Evolutionary conservation across 2,888 invertebrate genomes (phyloP).

Genomic region (Pomacea canaliculata): DNA sequence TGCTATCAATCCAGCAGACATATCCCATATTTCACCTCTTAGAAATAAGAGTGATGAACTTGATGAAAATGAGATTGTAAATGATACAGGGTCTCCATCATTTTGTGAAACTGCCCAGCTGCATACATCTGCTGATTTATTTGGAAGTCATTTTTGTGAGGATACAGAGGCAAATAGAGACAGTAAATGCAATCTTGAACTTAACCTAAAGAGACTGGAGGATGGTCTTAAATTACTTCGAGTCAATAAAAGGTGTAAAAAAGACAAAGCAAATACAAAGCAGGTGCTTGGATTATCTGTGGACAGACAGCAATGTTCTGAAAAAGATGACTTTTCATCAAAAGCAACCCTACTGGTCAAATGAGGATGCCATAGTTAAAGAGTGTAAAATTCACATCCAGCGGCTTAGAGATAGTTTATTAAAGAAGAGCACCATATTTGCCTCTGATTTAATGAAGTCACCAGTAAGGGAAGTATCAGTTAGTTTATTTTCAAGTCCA

Average conservation of each 20-base stretch:
- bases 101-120: background rate
- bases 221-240: slow-evolving; percentile 12
- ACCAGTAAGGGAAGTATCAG: slow-evolving; percentile 25
- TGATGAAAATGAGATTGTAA: background rate
- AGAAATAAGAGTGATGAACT: slow-evolving; percentile 7
- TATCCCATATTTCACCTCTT: slow-evolving; percentile 42
- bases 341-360: background rate
- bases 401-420: slow-evolving; percentile 37
- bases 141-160: background rate
- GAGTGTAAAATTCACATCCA: slow-evolving; percentile 30
- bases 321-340: too few species aligned
- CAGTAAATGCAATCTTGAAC: background rate
- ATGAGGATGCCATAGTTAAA: slow-evolving; percentile 10
- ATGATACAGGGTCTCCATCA: slow-evolving; percentile 1
- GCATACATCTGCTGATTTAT: background rate
- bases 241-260: background rate
- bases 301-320: background rate
- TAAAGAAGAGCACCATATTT: slow-evolving; percentile 11
- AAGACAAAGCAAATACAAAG: background rate
- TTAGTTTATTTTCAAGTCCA: slow-evolving; percentile 32
- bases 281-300: background rate
- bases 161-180: slow-evolving; percentile 12
- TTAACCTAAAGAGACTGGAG: slow-evolving; percentile 16
- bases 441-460: background rate
- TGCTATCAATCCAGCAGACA: slow-evolving; percentile 35